Percentiles rank a stretch among this genome's conserved stretches.
These are phyloP conservation scores for Saccostrea glomerata DNA, from an alignment of 1,140 invertebrate genomes.

Conservation along the genomic window DNA sequence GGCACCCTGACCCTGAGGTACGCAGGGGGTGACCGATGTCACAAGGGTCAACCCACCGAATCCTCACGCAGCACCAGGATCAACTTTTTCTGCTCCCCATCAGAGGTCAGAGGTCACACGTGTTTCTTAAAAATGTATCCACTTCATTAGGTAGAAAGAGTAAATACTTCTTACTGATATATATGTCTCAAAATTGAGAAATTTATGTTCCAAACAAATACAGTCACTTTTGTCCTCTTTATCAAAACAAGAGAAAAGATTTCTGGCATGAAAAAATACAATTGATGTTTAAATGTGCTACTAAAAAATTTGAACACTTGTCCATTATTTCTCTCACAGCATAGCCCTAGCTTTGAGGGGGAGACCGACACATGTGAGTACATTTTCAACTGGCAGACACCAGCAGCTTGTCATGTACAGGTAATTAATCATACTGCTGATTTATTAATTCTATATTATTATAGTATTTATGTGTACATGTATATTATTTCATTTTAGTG, in stretches of 20 bases:
- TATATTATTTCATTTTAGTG: no score
- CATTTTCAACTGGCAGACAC: conserved; percentile 75
- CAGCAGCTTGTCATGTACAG: conserved; percentile 74
- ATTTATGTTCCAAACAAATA: no score
- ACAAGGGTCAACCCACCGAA: conserved; percentile 60
- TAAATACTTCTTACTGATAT: no score
- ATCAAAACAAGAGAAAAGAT: no score
- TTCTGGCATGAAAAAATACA: no score
- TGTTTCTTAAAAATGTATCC: no score
- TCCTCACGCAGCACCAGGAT: conserved; percentile 69
- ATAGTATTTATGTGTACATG: no score
- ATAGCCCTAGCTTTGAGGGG: conserved; percentile 66
- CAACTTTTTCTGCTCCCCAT: conserved; percentile 65
- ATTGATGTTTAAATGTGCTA: no score
- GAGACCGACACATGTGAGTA: conserved; percentile 76
- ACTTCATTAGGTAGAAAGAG: no score
- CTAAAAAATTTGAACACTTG: not conserved
- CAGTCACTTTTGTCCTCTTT: no score
- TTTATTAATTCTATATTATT: no score
- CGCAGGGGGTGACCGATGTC: conserved; percentile 69
- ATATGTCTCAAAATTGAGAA: no score
- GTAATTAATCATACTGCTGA: conserved; percentile 46
- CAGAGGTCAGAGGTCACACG: conserved; percentile 61
- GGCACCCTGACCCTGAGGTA: conserved; percentile 69
- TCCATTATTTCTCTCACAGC: conserved; percentile 58